These are phyloP conservation scores for Ptychadena robeensis DNA, from an alignment of 2,797 vertebrate species.

Conservation along the genomic window DNA sequence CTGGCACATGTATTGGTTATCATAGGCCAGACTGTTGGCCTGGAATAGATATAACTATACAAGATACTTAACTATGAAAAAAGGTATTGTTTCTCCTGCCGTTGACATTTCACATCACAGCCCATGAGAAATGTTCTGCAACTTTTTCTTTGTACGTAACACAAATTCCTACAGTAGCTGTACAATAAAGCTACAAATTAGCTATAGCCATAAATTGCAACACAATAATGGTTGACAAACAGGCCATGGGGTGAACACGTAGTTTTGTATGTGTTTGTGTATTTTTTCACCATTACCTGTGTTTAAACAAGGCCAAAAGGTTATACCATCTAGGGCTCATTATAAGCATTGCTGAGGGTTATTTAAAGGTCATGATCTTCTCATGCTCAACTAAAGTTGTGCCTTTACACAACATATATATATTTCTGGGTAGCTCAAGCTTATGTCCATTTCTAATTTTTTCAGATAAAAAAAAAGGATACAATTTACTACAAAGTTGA, in stretches of 20 bases:
- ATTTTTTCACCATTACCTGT: constrained; percentile 15
- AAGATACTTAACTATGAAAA: no score
- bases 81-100: neutral
- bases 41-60: no score
- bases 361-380: constrained; percentile 39
- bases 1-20: no score
- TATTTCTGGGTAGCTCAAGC: no score
- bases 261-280: constrained; percentile 6
- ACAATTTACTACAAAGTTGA: neutral
- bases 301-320: constrained; percentile 41
- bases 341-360: constrained; percentile 24
- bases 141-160: neutral
- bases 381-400: constrained; percentile 2
- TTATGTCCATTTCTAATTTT: neutral
- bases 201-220: constrained; percentile 11
- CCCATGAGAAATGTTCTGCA: no score
- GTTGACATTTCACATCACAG: neutral
- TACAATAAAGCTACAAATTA: neutral
- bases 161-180: neutral
- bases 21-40: no score
- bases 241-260: neutral
- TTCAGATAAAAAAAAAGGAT: neutral
- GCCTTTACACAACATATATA: neutral
- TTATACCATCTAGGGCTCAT: constrained; percentile 19
- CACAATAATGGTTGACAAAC: neutral